phyloP scores from a whole-genome alignment of 1,140 invertebrate genomes.

The Centruroides vittatus region DNA sequence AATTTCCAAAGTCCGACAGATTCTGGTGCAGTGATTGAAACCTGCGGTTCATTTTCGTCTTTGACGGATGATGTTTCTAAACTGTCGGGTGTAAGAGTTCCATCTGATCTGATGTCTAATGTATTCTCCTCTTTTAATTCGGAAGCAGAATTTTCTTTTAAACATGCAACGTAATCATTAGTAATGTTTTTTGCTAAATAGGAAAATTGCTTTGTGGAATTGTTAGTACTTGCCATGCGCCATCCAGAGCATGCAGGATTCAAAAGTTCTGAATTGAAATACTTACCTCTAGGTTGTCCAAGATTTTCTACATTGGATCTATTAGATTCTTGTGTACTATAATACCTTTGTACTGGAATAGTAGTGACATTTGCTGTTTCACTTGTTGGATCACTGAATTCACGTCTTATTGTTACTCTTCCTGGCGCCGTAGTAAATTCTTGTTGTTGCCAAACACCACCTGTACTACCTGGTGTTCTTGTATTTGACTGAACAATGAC shows the following conservation, averaged over 20 bases:
- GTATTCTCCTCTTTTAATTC: too few species aligned
- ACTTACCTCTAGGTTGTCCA: background rate
- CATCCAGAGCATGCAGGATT: background rate
- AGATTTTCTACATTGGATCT: too few species aligned
- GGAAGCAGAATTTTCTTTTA: too few species aligned
- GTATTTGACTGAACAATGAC: background rate
- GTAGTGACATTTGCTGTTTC: too few species aligned
- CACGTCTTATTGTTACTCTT: background rate
- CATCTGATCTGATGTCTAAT: background rate
- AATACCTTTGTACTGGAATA: too few species aligned
- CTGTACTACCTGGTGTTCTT: background rate
- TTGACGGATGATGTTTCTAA: background rate
- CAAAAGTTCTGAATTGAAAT: background rate
- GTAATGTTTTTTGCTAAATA: background rate
- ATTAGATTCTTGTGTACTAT: too few species aligned
- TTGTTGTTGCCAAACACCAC: conserved; percentile 13
- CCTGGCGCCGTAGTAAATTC: background rate
- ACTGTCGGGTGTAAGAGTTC: background rate
- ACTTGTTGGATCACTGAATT: background rate
- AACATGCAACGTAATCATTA: background rate
- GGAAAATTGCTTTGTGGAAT: too few species aligned
- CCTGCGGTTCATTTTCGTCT: too few species aligned
- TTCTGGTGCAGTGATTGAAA: too few species aligned
- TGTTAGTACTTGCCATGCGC: too few species aligned
- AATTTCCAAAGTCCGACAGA: too few species aligned